Conservation (phyloP, 2,113 vertebrate genomes). For the Colius striatus region DNA sequence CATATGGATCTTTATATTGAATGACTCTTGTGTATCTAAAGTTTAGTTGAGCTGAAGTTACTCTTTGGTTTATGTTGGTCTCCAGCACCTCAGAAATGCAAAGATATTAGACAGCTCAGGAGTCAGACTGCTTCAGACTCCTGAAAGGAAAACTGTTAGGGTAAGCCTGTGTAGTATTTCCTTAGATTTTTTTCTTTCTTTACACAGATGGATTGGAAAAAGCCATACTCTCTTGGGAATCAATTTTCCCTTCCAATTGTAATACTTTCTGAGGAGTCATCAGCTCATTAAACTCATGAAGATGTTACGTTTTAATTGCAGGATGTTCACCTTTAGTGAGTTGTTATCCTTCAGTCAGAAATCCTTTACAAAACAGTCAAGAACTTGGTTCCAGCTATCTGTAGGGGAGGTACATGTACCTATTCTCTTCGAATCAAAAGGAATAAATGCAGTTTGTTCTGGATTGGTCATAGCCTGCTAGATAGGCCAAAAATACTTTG, state of each 20-base stretch:
- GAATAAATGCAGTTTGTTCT: not conserved
- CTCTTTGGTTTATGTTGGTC: not conserved
- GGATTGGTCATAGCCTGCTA: not conserved
- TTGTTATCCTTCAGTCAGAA: not conserved
- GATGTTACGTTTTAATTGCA: not conserved
- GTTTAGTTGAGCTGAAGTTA: not conserved
- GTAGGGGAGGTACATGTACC: not conserved
- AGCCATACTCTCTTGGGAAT: not conserved
- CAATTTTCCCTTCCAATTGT: not conserved
- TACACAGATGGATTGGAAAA: not conserved
- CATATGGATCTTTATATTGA: not conserved
- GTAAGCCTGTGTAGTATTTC: not conserved
- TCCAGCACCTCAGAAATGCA: not conserved
- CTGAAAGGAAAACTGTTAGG: not conserved
- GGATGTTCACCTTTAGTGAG: not conserved
- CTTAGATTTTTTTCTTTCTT: not conserved
- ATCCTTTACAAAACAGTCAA: not conserved
- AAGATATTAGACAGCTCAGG: not conserved
- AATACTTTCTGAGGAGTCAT: not conserved
- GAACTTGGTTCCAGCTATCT: not conserved
- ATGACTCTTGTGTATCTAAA: not conserved
- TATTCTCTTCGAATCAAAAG: not conserved
- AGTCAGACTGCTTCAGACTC: not conserved
- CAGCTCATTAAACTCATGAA: not conserved
- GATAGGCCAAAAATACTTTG: not conserved